Evolutionary conservation across 2,888 invertebrate genomes (phyloP).

Genomic region (Dugesia japonica): DNA sequence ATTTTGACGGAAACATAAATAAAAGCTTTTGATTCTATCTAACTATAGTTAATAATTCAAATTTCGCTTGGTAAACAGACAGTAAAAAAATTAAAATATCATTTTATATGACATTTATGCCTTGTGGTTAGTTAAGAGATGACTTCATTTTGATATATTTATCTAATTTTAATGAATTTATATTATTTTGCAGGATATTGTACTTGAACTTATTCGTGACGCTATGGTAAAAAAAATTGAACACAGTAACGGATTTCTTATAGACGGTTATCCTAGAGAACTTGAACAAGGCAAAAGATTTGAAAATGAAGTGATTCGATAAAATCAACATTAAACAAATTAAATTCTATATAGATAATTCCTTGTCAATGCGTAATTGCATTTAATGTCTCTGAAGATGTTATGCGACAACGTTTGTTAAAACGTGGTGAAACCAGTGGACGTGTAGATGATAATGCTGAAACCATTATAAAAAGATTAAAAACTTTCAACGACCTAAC

Average conservation of each 20-base stretch:
- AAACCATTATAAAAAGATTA: conserved; percentile 32
- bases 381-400: conserved; percentile 33
- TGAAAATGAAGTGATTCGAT: conserved; percentile 62
- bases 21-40: not conserved
- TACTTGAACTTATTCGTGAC: conserved; percentile 27
- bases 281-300: conserved; percentile 71
- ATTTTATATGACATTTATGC: not conserved
- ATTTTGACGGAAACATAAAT: not conserved
- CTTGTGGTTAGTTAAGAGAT: too few relatives aligned
- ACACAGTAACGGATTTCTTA: conserved; percentile 57
- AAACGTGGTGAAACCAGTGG: conserved; percentile 34
- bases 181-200: conserved; percentile 31
- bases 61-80: too few relatives aligned
- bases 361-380: conserved; percentile 23
- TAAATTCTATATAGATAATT: conserved; percentile 17
- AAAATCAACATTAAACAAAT: not conserved
- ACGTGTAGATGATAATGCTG: conserved; percentile 35
- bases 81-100: too few relatives aligned
- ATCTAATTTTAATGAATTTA: too few relatives aligned
- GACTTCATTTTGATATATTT: too few relatives aligned
- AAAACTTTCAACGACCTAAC: conserved; percentile 34
- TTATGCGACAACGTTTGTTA: conserved; percentile 29
- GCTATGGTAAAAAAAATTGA: conserved; percentile 2
- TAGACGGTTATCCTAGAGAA: conserved; percentile 85
- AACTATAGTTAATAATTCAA: not conserved